phyloP scores from a whole-genome alignment of 2,797 vertebrate genomes.

The Pampus argenteus region DNA sequence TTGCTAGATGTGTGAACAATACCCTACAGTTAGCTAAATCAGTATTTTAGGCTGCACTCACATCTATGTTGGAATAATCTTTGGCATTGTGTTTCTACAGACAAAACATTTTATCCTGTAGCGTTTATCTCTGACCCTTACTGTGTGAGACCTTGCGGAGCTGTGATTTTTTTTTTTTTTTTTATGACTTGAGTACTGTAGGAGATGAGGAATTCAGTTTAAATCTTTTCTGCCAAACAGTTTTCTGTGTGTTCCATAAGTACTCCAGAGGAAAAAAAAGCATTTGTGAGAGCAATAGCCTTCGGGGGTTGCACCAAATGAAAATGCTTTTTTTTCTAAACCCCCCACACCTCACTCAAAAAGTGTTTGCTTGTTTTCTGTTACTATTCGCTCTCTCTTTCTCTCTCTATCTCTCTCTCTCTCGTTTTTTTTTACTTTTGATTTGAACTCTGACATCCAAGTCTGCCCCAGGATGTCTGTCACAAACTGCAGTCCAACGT shows the following conservation, averaged over 20 bases:
- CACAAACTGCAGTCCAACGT: conserved; percentile 92
- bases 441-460: conserved; percentile 89
- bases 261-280: conserved; percentile 88
- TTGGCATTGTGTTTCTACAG: conserved; percentile 37
- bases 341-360: conserved; percentile 86
- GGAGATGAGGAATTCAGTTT: conserved; percentile 54
- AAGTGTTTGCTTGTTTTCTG: conserved; percentile 86
- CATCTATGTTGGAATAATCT: conserved; percentile 41
- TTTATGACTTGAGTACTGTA: conserved; percentile 44
- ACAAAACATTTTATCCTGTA: conserved; percentile 30
- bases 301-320: conserved; percentile 86
- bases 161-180: conserved; percentile 30
- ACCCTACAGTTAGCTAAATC: conserved; percentile 8
- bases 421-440: conserved; percentile 78
- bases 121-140: conserved; percentile 37
- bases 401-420: conserved; percentile 59
- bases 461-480: conserved; percentile 90
- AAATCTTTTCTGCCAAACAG: conserved; percentile 87
- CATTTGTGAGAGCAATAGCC: conserved; percentile 89
- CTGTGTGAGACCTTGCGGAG: conserved; percentile 43
- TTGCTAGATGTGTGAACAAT: conserved; percentile 21
- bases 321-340: conserved; percentile 89
- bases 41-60: neutral
- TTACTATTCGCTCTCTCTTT: conserved; percentile 74
- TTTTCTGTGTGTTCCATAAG: conserved; percentile 89